These are phyloP conservation scores for Propsilocerus akamusi DNA, from an alignment of 1,140 invertebrate genomes.

Conservation along the genomic window DNA sequence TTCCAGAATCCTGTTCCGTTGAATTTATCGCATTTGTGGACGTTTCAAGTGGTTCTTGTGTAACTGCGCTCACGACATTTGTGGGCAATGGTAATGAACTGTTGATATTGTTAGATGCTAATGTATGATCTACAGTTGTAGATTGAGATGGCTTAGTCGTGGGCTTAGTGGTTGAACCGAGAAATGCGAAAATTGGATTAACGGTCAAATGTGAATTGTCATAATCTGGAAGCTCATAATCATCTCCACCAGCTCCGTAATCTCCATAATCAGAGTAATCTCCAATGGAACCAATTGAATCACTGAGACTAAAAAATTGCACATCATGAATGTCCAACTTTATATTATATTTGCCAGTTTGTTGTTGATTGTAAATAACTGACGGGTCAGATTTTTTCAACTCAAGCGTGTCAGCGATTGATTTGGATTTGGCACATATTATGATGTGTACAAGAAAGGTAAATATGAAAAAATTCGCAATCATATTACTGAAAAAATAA, in stretches of 20 bases:
- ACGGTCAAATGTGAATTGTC: not conserved
- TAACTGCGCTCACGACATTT: not conserved
- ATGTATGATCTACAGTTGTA: not conserved
- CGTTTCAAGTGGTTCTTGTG: not conserved
- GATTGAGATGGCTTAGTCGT: not conserved
- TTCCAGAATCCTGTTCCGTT: not conserved
- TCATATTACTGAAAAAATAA: not conserved
- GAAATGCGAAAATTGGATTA: not conserved
- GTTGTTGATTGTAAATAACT: conserved; percentile 44
- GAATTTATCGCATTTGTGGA: no score
- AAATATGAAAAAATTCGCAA: not conserved
- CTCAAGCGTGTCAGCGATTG: not conserved
- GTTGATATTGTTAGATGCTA: not conserved
- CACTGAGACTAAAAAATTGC: not conserved
- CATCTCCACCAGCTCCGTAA: not conserved
- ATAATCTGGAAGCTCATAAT: no score
- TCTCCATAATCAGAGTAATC: not conserved
- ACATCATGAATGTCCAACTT: conserved; percentile 59
- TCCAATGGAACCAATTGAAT: not conserved
- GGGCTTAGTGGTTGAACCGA: not conserved
- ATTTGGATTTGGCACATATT: not conserved
- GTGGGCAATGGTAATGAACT: not conserved
- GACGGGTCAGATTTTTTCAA: not conserved
- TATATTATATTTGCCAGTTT: conserved; percentile 56
- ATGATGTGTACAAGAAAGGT: not conserved